A percentile compares a stretch with the other conserved stretches of the same genome.
Conservation (phyloP, 2,113 vertebrate genomes). For the Ammodytes marinus region DNA sequence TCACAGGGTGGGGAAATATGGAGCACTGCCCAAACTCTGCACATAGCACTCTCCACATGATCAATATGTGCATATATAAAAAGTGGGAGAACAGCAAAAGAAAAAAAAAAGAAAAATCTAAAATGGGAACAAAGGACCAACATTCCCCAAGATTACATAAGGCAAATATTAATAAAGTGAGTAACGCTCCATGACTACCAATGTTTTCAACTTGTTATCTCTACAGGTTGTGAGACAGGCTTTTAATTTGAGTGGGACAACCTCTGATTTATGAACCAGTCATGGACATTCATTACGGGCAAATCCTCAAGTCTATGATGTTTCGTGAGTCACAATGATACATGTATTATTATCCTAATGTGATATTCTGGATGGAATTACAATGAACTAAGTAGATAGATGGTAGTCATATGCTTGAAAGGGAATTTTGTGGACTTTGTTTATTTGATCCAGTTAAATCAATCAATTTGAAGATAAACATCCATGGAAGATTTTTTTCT, state of each 20-base stretch:
- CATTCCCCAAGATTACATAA: conserved; percentile 54
- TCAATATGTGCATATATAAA: conserved; percentile 70
- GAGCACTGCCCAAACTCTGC: conserved; percentile 60
- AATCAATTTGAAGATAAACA: background rate
- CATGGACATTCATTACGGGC: conserved; percentile 45
- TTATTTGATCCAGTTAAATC: conserved; percentile 20
- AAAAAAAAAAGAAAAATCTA: conserved; percentile 8
- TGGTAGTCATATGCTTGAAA: background rate
- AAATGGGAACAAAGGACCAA: conserved; percentile 42
- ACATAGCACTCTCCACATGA: conserved; percentile 62
- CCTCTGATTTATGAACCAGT: conserved; percentile 41
- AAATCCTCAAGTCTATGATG: conserved; percentile 19
- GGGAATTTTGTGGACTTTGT: conserved; percentile 1
- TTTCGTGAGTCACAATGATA: conserved; percentile 28
- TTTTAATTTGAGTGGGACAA: conserved; percentile 43
- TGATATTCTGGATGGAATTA: conserved; percentile 41
- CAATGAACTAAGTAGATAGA: conserved; percentile 12
- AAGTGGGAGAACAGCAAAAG: conserved; percentile 56
- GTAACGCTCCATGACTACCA: conserved; percentile 43
- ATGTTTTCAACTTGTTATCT: conserved; percentile 38
- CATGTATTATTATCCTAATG: conserved; percentile 31
- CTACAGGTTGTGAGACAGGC: conserved; percentile 17
- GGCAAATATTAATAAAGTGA: conserved; percentile 58
- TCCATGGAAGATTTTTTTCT: background rate
- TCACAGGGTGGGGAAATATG: conserved; percentile 18